A percentile compares a stretch with the other conserved stretches of the same genome.
These are phyloP conservation scores for Neosilurus hyrtlii DNA, from an alignment of 2,797 vertebrate genomes.

Conservation along the genomic window DNA sequence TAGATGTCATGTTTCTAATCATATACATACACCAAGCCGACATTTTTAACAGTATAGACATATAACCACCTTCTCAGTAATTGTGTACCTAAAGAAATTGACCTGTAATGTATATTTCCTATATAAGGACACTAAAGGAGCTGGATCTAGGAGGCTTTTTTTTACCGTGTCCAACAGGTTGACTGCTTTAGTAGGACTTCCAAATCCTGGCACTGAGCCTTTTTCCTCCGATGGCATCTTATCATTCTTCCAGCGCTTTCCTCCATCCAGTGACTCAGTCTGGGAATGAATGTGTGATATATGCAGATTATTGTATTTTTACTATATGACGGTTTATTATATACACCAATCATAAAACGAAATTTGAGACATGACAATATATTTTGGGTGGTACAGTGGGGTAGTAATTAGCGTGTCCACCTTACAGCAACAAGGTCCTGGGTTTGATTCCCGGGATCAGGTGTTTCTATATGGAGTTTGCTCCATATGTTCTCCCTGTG, in stretches of 20 bases:
- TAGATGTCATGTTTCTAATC: background rate
- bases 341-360: background rate
- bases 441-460: too few species aligned
- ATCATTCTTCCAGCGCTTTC: slow-evolving; percentile 77
- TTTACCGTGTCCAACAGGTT: slow-evolving; percentile 80
- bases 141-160: background rate
- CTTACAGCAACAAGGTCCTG: too few species aligned
- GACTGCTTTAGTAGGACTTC: slow-evolving; percentile 75
- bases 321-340: background rate
- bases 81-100: background rate
- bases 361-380: background rate
- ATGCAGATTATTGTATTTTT: background rate
- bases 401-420: too few species aligned
- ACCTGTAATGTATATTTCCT: background rate
- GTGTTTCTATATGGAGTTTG: too few species aligned
- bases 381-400: too few species aligned
- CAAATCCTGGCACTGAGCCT: slow-evolving; percentile 56
- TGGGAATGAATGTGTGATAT: slow-evolving; percentile 47
- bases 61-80: background rate
- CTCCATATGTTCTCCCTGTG: too few species aligned
- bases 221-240: slow-evolving; percentile 57
- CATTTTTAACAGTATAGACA: background rate
- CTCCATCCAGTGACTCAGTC: slow-evolving; percentile 70
- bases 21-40: background rate
- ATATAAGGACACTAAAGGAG: background rate